A percentile compares a stretch with the other conserved stretches of the same genome.
Evolutionary conservation across 2,797 vertebrate species (phyloP).

Genomic region (Okamejei kenojei): DNA sequence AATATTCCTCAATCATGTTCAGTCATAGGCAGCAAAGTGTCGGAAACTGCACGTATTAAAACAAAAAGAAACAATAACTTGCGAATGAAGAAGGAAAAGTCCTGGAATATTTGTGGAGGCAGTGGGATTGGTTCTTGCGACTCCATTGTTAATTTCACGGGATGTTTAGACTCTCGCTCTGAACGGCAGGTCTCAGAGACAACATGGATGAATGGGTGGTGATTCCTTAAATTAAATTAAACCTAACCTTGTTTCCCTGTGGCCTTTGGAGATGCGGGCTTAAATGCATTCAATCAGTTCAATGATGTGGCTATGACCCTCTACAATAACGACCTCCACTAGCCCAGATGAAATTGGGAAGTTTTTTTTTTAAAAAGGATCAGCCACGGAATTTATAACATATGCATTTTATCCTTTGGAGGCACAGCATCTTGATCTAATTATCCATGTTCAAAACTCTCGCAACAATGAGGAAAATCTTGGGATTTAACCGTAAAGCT

Average conservation of each 20-base stretch:
- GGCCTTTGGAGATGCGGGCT: background rate
- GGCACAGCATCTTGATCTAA: constrained; percentile 34
- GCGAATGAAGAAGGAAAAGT: background rate
- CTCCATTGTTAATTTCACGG: background rate
- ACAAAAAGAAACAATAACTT: background rate
- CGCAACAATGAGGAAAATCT: constrained; percentile 25
- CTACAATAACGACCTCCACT: constrained; percentile 34
- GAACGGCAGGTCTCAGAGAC: background rate
- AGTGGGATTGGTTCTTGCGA: too few relatives aligned
- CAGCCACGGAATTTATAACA: constrained; percentile 34
- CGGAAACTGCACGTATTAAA: background rate
- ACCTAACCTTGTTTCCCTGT: constrained; percentile 27
- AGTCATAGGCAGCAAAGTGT: background rate
- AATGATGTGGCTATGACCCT: constrained; percentile 1
- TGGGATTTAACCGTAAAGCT: constrained; percentile 32
- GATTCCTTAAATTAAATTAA: constrained; percentile 38
- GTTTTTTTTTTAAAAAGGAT: constrained; percentile 32
- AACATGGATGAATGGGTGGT: constrained; percentile 32
- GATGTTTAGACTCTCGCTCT: constrained; percentile 1
- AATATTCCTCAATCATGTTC: background rate
- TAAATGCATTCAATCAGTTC: constrained; percentile 33
- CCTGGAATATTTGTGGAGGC: background rate
- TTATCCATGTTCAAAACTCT: constrained; percentile 29
- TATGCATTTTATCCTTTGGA: constrained; percentile 35
- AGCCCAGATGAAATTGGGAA: constrained; percentile 35